Conservation (phyloP, 2,888 invertebrate genomes). For the Andrena haemorrhoa region DNA sequence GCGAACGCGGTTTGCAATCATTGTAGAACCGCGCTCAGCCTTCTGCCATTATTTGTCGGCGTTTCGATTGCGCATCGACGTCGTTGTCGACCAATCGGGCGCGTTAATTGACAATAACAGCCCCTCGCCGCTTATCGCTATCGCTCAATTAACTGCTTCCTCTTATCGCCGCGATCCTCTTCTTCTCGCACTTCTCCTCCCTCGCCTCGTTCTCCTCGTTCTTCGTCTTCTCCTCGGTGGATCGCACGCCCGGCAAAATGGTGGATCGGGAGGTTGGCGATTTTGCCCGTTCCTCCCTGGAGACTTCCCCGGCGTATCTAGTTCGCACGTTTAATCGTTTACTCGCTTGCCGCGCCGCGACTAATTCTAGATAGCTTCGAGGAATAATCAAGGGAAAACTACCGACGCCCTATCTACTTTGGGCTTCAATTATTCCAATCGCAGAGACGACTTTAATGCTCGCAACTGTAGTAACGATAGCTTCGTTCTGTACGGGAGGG, state of each 20-base stretch:
- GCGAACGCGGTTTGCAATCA: too few relatives aligned
- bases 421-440: too few relatives aligned
- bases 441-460: too few relatives aligned
- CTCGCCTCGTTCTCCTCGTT: conserved; percentile 23
- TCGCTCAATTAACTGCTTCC: conserved; percentile 49
- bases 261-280: conserved; percentile 26
- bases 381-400: too few relatives aligned
- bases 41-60: conserved; percentile 59
- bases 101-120: conserved; percentile 55
- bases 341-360: neutral
- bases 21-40: neutral
- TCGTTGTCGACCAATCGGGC: conserved; percentile 57
- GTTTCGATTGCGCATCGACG: conserved; percentile 53
- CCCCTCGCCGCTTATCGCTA: conserved; percentile 60
- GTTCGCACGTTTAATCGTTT: neutral
- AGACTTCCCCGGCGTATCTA: too few relatives aligned
- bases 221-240: conserved; percentile 6
- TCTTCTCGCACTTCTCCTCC: neutral
- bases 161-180: conserved; percentile 47
- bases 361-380: too few relatives aligned
- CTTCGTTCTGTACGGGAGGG: too few relatives aligned
- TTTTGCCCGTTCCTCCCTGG: neutral
- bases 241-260: conserved; percentile 72
- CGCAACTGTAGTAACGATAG: too few relatives aligned
- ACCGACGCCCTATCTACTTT: too few relatives aligned